phyloP scores from a whole-genome alignment of 2,888 invertebrate species.

The Ectemnius continuus region DNA sequence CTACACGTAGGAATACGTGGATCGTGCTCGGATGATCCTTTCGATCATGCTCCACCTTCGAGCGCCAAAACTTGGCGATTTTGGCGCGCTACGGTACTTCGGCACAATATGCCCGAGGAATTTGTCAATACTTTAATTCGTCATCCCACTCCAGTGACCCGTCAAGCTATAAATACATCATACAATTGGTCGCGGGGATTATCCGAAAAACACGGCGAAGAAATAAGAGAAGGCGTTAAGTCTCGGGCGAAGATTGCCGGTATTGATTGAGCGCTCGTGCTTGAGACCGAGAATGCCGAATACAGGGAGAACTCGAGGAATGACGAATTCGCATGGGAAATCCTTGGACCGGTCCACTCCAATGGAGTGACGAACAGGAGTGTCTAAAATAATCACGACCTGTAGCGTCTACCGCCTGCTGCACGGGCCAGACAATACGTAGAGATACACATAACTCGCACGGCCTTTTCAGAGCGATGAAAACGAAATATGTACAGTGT shows the following conservation, averaged over 20 bases:
- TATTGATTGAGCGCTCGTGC: background rate
- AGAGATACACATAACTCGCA: too few relatives aligned
- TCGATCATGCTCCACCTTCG: constrained; percentile 32
- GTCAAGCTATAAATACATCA: too few relatives aligned
- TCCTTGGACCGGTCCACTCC: background rate
- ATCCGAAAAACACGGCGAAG: too few relatives aligned
- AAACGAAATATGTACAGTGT: constrained; percentile 15
- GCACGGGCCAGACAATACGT: background rate
- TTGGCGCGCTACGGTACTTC: background rate
- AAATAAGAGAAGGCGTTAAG: background rate
- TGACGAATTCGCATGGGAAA: background rate
- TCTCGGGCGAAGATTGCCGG: background rate
- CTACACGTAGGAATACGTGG: too few relatives aligned
- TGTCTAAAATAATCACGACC: constrained; percentile 26
- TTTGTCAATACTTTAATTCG: too few relatives aligned
- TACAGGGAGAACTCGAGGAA: too few relatives aligned
- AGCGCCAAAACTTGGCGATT: constrained; percentile 13
- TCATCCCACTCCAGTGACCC: too few relatives aligned
- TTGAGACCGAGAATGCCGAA: background rate
- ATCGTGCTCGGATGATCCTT: constrained; percentile 29
- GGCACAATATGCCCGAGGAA: too few relatives aligned
- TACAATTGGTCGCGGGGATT: too few relatives aligned
- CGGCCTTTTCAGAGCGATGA: background rate
- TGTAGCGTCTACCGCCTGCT: background rate
- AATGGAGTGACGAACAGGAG: background rate